Evolutionary conservation across 2,797 vertebrate species (phyloP).

Genomic region (Malurus splendens): DNA sequence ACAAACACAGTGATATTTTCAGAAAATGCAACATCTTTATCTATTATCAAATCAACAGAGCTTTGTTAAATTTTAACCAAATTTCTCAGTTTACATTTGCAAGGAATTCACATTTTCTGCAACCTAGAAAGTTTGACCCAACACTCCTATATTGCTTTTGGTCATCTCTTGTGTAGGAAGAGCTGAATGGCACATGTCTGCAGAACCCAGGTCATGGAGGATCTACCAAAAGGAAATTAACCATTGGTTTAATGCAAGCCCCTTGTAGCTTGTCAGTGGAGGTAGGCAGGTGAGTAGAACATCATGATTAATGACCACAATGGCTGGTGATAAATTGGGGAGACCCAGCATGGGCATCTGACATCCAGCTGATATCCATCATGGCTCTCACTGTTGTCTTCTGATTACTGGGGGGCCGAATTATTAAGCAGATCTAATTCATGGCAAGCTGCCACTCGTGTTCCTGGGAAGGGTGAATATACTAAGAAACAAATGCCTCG

Average conservation of each 20-base stretch:
- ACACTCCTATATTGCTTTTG: neutral
- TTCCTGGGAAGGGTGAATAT: neutral
- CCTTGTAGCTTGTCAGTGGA: neutral
- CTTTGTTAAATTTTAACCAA: neutral
- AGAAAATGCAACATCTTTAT: neutral
- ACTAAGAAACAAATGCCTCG: constrained; percentile 3
- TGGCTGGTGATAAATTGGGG: neutral
- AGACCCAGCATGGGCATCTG: neutral
- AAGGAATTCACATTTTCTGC: neutral
- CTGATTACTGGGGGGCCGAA: neutral
- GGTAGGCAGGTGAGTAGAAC: neutral
- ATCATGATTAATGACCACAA: neutral
- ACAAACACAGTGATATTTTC: neutral
- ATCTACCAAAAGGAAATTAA: neutral
- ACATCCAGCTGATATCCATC: neutral
- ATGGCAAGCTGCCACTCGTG: neutral
- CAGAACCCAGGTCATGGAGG: neutral
- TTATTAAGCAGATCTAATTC: constrained; percentile 19
- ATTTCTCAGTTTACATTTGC: neutral
- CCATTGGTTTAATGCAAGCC: neutral
- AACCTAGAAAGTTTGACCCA: neutral
- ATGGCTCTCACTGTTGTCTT: neutral
- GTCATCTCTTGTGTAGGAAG: neutral
- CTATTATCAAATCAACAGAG: neutral
- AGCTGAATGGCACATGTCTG: neutral